Percentiles rank a stretch among this genome's conserved stretches.
These are phyloP conservation scores for Leucopsar rothschildi DNA, from an alignment of 2,113 vertebrate genomes.

Conservation along the genomic window DNA sequence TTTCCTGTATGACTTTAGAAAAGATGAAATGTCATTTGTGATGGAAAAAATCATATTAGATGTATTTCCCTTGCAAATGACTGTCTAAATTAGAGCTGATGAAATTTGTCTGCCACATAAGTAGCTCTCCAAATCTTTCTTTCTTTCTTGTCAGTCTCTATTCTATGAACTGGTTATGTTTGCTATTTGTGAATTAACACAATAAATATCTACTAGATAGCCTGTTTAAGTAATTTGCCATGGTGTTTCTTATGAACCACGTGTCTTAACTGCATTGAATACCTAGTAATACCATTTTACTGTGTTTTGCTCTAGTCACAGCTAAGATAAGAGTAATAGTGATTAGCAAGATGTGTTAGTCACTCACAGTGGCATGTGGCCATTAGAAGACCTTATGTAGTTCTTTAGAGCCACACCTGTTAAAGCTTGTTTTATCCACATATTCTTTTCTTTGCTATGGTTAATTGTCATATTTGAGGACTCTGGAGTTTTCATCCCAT, in stretches of 20 bases:
- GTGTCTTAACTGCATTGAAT: neutral
- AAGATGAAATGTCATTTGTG: neutral
- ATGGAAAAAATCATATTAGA: neutral
- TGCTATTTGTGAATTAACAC: neutral
- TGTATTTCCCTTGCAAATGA: neutral
- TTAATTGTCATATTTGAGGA: neutral
- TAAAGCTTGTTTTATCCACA: neutral
- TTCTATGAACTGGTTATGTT: neutral
- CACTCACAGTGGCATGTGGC: neutral
- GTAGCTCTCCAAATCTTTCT: neutral
- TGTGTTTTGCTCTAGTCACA: neutral
- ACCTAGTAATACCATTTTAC: neutral
- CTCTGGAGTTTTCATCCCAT: neutral
- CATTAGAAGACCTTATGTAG: neutral
- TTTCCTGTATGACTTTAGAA: neutral
- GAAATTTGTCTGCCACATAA: neutral
- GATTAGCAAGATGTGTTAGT: neutral
- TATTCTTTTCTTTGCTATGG: neutral
- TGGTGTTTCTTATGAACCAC: neutral
- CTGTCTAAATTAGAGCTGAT: neutral
- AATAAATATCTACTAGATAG: neutral
- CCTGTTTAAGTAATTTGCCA: neutral
- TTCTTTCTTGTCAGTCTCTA: neutral
- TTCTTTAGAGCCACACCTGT: neutral
- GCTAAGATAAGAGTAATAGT: neutral